phyloP scores from a whole-genome alignment of 2,113 vertebrate genomes.

The Solea senegalensis region DNA sequence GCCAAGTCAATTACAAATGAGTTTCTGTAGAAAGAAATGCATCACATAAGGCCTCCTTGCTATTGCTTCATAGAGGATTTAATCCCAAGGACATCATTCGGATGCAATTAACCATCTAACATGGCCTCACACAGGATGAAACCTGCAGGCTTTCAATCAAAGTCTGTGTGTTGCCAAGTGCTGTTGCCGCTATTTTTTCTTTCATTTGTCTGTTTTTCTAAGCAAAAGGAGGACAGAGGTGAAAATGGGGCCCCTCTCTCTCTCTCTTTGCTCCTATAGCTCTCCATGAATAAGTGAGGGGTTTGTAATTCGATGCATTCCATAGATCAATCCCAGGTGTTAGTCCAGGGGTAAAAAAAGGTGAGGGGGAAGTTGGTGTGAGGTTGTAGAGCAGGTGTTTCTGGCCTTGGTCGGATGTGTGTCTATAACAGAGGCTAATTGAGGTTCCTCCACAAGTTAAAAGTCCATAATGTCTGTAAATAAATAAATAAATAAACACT shows the following conservation, averaged over 20 bases:
- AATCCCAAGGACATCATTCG: constrained; percentile 49
- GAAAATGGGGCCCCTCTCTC: constrained; percentile 49
- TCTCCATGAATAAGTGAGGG: constrained; percentile 63
- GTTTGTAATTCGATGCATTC: constrained; percentile 69
- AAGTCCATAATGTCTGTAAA: too few relatives aligned
- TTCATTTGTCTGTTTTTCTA: constrained; percentile 70
- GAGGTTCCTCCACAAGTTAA: too few relatives aligned
- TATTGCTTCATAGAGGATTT: constrained; percentile 38
- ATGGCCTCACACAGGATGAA: constrained; percentile 45
- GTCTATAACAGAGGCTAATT: too few relatives aligned
- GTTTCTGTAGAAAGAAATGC: constrained; percentile 24
- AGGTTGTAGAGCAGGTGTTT: constrained; percentile 16
- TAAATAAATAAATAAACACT: too few relatives aligned
- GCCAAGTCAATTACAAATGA: constrained; percentile 44
- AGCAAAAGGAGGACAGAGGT: constrained; percentile 30
- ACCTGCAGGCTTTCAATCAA: constrained; percentile 58
- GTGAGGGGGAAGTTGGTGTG: constrained; percentile 45
- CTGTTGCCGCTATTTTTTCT: constrained; percentile 40
- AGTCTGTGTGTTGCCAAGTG: constrained; percentile 30
- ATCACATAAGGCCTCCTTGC: constrained; percentile 26
- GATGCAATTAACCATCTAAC: constrained; percentile 60
- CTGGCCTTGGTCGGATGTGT: too few relatives aligned
- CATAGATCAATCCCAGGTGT: constrained; percentile 43
- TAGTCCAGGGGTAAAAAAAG: constrained; percentile 49
- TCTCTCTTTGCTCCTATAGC: constrained; percentile 41